Evolutionary conservation across 2,797 vertebrate species (phyloP).

Genomic region (Monodelphis domestica): DNA sequence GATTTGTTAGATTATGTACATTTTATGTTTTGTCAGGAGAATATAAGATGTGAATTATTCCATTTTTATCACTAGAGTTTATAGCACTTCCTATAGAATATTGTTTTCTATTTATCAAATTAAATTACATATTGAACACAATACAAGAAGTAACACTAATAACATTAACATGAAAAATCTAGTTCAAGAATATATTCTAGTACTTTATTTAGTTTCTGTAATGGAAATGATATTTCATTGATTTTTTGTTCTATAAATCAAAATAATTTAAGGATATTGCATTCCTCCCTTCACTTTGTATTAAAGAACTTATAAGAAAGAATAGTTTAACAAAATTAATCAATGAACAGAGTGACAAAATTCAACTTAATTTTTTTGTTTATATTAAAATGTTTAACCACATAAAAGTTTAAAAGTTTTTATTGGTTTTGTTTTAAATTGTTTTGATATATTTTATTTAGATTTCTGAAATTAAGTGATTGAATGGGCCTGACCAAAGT

Average conservation of each 20-base stretch:
- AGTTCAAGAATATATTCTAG: background rate
- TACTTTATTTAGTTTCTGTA: background rate
- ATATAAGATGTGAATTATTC: background rate
- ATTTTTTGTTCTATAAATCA: background rate
- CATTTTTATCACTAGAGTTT: background rate
- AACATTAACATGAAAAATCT: background rate
- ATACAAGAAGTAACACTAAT: background rate
- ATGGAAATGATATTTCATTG: background rate
- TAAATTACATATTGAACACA: background rate
- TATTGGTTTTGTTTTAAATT: background rate
- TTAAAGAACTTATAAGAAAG: background rate
- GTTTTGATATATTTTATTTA: conserved; percentile 20
- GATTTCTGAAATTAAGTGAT: conserved; percentile 24
- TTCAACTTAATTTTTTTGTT: background rate
- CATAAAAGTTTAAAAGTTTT: background rate
- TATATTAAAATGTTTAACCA: background rate
- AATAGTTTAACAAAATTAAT: background rate
- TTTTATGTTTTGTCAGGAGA: background rate
- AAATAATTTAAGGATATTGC: background rate
- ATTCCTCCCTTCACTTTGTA: background rate
- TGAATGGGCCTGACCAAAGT: background rate
- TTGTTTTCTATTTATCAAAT: background rate
- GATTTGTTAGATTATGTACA: background rate
- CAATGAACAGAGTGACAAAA: background rate
- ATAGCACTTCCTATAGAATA: background rate